phyloP scores from a whole-genome alignment of 2,113 vertebrate species.

The Chloropsis hardwickii region DNA sequence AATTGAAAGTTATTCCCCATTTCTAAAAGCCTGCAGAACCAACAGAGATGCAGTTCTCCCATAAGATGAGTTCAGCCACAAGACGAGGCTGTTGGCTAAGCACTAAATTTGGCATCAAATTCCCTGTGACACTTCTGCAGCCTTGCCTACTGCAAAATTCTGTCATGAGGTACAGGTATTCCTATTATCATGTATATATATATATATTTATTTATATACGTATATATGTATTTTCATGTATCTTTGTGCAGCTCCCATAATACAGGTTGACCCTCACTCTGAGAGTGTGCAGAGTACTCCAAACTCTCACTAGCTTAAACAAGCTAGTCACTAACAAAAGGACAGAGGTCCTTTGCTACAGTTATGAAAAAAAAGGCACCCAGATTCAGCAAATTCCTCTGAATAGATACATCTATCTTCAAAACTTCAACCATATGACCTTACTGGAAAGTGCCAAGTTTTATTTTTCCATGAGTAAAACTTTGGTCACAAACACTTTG shows the following conservation, averaged over 20 bases:
- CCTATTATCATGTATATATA: background rate
- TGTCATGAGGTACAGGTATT: background rate
- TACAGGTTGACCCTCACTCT: background rate
- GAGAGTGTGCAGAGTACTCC: background rate
- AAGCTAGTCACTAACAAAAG: background rate
- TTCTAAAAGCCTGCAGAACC: background rate
- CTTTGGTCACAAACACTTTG: background rate
- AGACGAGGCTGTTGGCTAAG: background rate
- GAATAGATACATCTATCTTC: background rate
- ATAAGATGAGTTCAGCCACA: accelerated
- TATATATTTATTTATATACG: too few relatives aligned
- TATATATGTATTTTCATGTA: accelerated
- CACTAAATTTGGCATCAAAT: background rate
- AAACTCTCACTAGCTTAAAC: background rate
- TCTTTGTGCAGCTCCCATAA: background rate
- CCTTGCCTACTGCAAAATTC: background rate
- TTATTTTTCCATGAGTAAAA: background rate
- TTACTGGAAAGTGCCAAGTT: background rate
- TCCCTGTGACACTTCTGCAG: background rate
- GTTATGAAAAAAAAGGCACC: background rate
- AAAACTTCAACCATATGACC: background rate
- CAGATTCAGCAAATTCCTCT: background rate
- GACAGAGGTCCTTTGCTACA: background rate
- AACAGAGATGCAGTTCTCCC: background rate
- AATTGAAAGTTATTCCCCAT: background rate